Conservation (phyloP, 1,140 invertebrate species). For the Lepidurus packardi region DNA sequence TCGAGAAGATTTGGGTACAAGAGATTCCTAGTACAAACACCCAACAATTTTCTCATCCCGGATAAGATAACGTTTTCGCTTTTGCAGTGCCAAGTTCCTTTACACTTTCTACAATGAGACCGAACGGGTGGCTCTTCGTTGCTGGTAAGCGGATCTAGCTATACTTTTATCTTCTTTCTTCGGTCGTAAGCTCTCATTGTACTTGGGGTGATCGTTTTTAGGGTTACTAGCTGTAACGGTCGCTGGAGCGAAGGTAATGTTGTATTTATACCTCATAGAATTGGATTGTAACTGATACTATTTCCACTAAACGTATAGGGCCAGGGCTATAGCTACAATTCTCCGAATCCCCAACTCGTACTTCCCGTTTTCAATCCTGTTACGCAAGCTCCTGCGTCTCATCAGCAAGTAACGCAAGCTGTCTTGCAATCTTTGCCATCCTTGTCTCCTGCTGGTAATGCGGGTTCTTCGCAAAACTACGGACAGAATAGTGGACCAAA, state of each 20-base stretch:
- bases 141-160: not conserved
- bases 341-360: not conserved
- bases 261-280: not conserved
- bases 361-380: not conserved
- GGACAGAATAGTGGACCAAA: not conserved
- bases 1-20: not conserved
- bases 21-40: not conserved
- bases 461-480: not conserved
- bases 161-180: no score
- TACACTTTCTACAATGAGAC: not conserved
- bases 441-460: not conserved
- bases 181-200: not conserved
- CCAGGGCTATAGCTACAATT: constrained; percentile 25
- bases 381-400: not conserved
- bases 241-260: not conserved
- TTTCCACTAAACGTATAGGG: constrained; percentile 11
- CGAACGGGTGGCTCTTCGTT: not conserved
- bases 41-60: not conserved
- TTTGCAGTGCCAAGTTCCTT: not conserved
- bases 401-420: constrained; percentile 12
- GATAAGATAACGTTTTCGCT: not conserved
- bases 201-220: not conserved
- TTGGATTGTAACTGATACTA: not conserved
- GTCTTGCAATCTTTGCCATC: constrained; percentile 4
- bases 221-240: not conserved